Base-by-base conservation (phyloP, 2,113 vertebrate species). In the Amblyopsis rosae region DNA sequence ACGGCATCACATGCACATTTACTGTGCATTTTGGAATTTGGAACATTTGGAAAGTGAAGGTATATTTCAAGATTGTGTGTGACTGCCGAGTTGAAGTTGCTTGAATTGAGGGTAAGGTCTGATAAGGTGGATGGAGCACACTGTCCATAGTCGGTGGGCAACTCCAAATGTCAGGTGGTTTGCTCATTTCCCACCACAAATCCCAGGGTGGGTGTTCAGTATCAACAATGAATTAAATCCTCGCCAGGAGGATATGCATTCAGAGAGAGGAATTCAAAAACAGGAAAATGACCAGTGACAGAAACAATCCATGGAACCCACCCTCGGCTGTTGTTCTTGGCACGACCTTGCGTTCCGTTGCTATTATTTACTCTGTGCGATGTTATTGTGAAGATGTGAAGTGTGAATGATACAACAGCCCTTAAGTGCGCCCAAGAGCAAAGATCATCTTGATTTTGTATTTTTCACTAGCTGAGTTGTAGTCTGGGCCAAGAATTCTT, bases 241-340 rank as follows among this genome's bases (percentile, higher is more conserved):
- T 74, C 76, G 73, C 76, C 66, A 80, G 85, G 73, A 91, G 90
- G 91, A 90, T 90, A 90, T 86, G 86, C 82, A 91, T 82, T 63
- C 59, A 90, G 70, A 80, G 82, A 83, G 75, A 92, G 88, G 91
- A 93, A 93, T 93, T 92, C 90, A 92, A 93, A 89, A 93, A 93
- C 91, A 93, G 92, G 92, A 93, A 93, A 92, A 90, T 82, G 77
- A 79, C 84, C 87, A 86, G 82, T 90, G 89, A 91, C 88, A 90
- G 82, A 91, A 93, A 93, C 91, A 92, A 91, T 91, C 91, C 72
- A 77, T 90, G 77, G 81, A 92, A 90, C 82, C 89, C 92, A 92
- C 91, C 92, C 91, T 85, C 82, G 81, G 77, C 75, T 63, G 74
- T 6, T 92, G 83, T 86, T 88, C 81, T 91, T 93, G 92, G 91